phyloP scores from a whole-genome alignment of 2,888 invertebrate species.

The Hirtodrosophila duncani region DNA sequence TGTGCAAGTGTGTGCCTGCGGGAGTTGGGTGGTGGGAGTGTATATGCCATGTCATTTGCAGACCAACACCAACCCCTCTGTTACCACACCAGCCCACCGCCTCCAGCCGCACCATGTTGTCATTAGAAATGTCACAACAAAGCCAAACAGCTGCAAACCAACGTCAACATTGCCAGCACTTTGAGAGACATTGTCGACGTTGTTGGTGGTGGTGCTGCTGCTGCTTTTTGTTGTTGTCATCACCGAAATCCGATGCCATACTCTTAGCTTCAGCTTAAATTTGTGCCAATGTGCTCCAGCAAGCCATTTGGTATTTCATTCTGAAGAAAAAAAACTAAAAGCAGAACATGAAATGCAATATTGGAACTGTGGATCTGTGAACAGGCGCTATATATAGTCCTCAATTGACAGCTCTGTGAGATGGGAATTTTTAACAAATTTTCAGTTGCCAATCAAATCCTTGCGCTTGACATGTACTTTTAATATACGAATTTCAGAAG shows the following conservation, averaged over 20 bases:
- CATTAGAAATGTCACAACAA: slow-evolving; percentile 74
- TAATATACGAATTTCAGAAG: slow-evolving; percentile 52
- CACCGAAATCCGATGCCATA: slow-evolving; percentile 1
- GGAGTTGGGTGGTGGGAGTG: slow-evolving; percentile 9
- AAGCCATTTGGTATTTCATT: too few relatives aligned
- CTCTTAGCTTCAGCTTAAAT: slow-evolving; percentile 31
- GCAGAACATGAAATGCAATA: slow-evolving; percentile 45
- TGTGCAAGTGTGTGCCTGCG: slow-evolving; percentile 7
- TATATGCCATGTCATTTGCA: slow-evolving; percentile 57
- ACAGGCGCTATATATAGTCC: too few relatives aligned
- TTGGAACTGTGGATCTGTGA: slow-evolving; percentile 39
- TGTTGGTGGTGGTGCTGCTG: slow-evolving; percentile 11
- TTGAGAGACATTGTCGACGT: slow-evolving; percentile 29
- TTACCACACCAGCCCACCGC: slow-evolving; percentile 4
- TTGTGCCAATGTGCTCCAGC: too few relatives aligned
- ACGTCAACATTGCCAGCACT: slow-evolving; percentile 51
- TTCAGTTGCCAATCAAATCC: slow-evolving; percentile 45
- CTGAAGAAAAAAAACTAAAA: slow-evolving; percentile 41
- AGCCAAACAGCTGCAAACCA: slow-evolving; percentile 65
- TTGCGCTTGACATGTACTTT: slow-evolving; percentile 64
- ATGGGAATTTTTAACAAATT: slow-evolving; percentile 36
- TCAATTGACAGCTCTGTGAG: slow-evolving; percentile 30
- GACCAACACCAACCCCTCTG: slow-evolving; percentile 29
- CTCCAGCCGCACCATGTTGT: slow-evolving; percentile 46
- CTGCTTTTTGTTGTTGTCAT: slow-evolving; percentile 10